Conservation (phyloP, 2,888 invertebrate genomes). For the Mycogona germanica region DNA sequence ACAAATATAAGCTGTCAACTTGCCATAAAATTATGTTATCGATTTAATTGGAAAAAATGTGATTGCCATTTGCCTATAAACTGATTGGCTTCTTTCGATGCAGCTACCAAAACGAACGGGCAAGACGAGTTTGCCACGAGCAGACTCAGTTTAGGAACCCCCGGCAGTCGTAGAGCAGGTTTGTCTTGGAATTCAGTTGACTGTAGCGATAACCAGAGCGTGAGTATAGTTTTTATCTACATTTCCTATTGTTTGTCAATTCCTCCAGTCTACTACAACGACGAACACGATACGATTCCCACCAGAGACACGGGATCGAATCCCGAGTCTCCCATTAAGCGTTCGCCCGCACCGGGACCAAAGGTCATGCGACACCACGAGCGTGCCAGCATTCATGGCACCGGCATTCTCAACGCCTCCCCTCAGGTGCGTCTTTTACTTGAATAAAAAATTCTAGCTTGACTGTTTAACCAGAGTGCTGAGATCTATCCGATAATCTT, state of each 20-base stretch:
- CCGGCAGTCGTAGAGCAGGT: slow-evolving; percentile 16
- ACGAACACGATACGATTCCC: neutral
- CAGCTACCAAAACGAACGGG: no score
- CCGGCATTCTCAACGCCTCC: no score
- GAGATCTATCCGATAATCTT: neutral
- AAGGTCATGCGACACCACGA: neutral
- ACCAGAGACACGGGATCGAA: neutral
- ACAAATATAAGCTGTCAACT: no score
- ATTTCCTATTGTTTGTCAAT: neutral
- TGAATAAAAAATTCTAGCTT: no score
- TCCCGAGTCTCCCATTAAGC: neutral
- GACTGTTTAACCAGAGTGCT: no score
- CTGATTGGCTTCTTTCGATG: no score
- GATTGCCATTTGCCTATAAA: neutral
- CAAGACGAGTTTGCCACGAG: neutral
- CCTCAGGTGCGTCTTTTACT: no score
- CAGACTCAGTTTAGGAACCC: slow-evolving; percentile 10
- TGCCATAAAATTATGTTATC: neutral
- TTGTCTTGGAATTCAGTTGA: neutral
- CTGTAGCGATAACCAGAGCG: neutral
- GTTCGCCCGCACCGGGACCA: neutral
- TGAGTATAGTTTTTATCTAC: neutral
- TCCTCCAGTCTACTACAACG: slow-evolving; percentile 6
- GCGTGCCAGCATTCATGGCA: neutral
- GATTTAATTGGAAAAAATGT: neutral